These are phyloP conservation scores for Hypolimnas misippus DNA, from an alignment of 2,888 invertebrate species.

Conservation along the genomic window DNA sequence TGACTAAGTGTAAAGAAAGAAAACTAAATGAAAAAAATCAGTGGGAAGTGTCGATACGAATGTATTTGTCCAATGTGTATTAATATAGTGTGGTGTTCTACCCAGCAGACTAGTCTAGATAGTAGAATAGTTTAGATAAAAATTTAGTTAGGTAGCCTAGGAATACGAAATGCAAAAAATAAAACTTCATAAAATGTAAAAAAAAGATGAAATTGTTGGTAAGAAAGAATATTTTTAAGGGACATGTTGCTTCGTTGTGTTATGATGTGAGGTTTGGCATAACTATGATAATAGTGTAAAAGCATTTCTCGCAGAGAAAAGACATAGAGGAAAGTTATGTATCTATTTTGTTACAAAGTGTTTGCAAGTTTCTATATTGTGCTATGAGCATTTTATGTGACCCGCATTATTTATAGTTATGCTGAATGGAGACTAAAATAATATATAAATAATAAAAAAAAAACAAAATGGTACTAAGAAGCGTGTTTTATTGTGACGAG, in stretches of 20 bases:
- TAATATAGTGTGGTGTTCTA: constrained; percentile 83
- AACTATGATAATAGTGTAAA: constrained; percentile 81
- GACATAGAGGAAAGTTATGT: constrained; percentile 76
- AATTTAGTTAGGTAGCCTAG: constrained; percentile 84
- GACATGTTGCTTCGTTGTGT: constrained; percentile 84
- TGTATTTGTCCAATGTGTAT: constrained; percentile 84
- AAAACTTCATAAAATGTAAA: constrained; percentile 83
- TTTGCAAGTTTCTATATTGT: constrained; percentile 84
- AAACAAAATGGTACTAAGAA: constrained; percentile 83
- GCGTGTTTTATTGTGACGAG: constrained; percentile 84
- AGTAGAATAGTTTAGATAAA: constrained; percentile 84
- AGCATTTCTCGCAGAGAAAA: constrained; percentile 80
- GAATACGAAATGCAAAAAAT: constrained; percentile 85
- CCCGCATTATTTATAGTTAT: constrained; percentile 84
- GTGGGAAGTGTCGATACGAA: constrained; percentile 76
- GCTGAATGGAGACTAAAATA: constrained; percentile 83
- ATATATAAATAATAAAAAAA: constrained; percentile 82
- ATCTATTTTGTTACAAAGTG: constrained; percentile 85
- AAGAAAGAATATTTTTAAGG: constrained; percentile 87
- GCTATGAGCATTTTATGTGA: constrained; percentile 84
- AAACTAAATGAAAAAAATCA: constrained; percentile 76
- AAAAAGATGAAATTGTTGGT: constrained; percentile 85
- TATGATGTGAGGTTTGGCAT: constrained; percentile 82
- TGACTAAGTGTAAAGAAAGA: constrained; percentile 81
- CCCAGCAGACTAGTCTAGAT: constrained; percentile 84